Conservation (phyloP, 2,113 vertebrate species). For the Phylloscopus whistleri region DNA sequence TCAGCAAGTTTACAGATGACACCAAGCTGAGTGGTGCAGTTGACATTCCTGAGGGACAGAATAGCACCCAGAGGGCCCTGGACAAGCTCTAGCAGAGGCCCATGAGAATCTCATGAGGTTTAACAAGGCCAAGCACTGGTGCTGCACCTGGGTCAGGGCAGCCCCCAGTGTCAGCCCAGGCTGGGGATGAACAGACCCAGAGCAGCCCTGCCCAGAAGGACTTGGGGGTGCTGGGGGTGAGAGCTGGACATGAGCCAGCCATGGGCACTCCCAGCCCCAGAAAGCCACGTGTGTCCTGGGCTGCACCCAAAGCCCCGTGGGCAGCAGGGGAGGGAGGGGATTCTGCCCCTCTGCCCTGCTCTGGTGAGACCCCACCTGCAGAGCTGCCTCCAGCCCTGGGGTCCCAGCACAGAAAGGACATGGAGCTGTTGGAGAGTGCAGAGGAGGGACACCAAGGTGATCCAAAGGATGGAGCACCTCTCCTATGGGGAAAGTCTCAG, state of each 20-base stretch:
- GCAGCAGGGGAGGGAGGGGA: too few relatives aligned
- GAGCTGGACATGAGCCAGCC: too few relatives aligned
- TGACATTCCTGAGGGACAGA: neutral
- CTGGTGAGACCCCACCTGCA: neutral
- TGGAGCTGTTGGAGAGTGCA: neutral
- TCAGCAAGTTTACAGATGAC: neutral
- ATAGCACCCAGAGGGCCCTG: neutral
- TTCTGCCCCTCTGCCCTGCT: neutral
- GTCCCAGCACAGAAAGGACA: neutral
- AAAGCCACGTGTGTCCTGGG: too few relatives aligned
- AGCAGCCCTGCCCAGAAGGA: neutral
- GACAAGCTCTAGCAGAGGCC: neutral
- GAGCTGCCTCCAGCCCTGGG: neutral
- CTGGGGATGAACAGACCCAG: neutral
- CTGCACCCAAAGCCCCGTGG: too few relatives aligned
- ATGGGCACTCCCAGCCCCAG: too few relatives aligned
- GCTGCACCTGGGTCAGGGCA: neutral
- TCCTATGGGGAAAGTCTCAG: neutral
- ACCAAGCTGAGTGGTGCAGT: too few relatives aligned
- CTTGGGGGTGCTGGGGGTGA: too few relatives aligned
- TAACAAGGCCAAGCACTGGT: neutral
- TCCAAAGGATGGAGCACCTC: neutral
- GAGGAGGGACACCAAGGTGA: neutral
- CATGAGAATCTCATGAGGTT: neutral
- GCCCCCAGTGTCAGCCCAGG: neutral